Evolutionary conservation across 2,888 invertebrate genomes (phyloP).

Genomic region (Sarcophaga variegata): DNA sequence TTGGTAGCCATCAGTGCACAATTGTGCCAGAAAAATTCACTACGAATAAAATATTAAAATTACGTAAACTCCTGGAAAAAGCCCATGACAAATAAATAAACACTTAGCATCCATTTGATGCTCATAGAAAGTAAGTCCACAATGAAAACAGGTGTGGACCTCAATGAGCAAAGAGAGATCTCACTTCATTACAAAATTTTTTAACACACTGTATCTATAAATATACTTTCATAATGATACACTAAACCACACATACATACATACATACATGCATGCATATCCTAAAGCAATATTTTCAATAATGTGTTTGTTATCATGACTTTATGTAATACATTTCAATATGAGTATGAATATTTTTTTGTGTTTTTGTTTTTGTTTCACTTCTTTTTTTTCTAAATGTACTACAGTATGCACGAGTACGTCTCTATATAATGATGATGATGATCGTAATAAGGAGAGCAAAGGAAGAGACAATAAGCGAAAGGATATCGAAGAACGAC

Average conservation of each 20-base stretch:
- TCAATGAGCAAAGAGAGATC: too few relatives aligned
- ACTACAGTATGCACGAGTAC: background rate
- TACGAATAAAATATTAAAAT: too few relatives aligned
- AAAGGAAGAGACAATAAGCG: background rate
- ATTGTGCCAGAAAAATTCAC: too few relatives aligned
- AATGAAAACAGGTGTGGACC: too few relatives aligned
- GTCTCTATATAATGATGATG: slow-evolving; percentile 32
- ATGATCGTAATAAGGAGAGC: slow-evolving; percentile 29
- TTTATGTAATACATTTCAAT: slow-evolving; percentile 46
- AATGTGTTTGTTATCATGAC: slow-evolving; percentile 62
- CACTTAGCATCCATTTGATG: too few relatives aligned
- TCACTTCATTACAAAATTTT: too few relatives aligned
- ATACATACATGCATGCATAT: slow-evolving; percentile 18
- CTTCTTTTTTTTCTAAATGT: background rate
- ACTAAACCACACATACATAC: background rate
- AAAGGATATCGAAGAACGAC: background rate
- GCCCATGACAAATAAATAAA: too few relatives aligned
- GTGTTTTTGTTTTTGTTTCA: too few relatives aligned
- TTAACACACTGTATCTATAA: background rate
- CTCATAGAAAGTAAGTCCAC: too few relatives aligned
- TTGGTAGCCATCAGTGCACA: too few relatives aligned
- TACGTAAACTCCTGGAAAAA: too few relatives aligned
- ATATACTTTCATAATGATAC: background rate
- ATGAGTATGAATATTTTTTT: background rate
- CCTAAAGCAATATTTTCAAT: slow-evolving; percentile 61